These are phyloP conservation scores for Colostygia pectinataria DNA, from an alignment of 2,888 invertebrate species.

Conservation along the genomic window DNA sequence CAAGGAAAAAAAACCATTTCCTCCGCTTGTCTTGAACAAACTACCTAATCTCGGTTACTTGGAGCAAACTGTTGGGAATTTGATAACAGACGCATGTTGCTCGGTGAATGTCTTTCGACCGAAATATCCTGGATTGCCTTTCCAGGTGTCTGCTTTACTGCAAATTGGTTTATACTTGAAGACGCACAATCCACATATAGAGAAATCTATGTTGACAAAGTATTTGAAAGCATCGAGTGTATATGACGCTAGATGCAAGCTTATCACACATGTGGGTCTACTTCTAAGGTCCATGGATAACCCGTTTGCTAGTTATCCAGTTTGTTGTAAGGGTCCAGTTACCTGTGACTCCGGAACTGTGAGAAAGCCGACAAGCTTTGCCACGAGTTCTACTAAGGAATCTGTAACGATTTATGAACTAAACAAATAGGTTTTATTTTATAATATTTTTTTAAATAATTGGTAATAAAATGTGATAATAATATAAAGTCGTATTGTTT, in stretches of 20 bases:
- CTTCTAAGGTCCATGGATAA: slow-evolving; percentile 80
- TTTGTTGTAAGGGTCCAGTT: slow-evolving; percentile 43
- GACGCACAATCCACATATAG: slow-evolving; percentile 64
- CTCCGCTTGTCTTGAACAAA: slow-evolving; percentile 66
- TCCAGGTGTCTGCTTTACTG: slow-evolving; percentile 77
- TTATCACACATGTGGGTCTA: slow-evolving; percentile 63
- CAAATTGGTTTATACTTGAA: slow-evolving; percentile 84
- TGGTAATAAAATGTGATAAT: slow-evolving; percentile 7
- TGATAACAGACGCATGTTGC: slow-evolving; percentile 80
- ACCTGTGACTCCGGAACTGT: slow-evolving; percentile 37
- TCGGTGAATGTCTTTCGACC: slow-evolving; percentile 79
- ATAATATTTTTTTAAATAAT: slow-evolving; percentile 2
- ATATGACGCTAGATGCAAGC: slow-evolving; percentile 63
- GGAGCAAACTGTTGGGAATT: slow-evolving; percentile 82
- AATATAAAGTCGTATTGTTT: neutral
- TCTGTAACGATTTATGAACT: slow-evolving; percentile 21
- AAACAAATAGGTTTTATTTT: slow-evolving; percentile 4
- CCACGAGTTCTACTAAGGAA: slow-evolving; percentile 34
- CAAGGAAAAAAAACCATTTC: slow-evolving; percentile 56
- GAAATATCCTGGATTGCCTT: slow-evolving; percentile 82
- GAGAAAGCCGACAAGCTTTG: slow-evolving; percentile 37
- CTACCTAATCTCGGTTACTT: slow-evolving; percentile 84
- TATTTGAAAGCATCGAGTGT: slow-evolving; percentile 63
- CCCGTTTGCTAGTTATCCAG: slow-evolving; percentile 78
- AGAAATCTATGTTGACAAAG: slow-evolving; percentile 43